Evolutionary conservation across 2,113 vertebrate genomes (phyloP).

Genomic region (Pituophis catenifer): DNA sequence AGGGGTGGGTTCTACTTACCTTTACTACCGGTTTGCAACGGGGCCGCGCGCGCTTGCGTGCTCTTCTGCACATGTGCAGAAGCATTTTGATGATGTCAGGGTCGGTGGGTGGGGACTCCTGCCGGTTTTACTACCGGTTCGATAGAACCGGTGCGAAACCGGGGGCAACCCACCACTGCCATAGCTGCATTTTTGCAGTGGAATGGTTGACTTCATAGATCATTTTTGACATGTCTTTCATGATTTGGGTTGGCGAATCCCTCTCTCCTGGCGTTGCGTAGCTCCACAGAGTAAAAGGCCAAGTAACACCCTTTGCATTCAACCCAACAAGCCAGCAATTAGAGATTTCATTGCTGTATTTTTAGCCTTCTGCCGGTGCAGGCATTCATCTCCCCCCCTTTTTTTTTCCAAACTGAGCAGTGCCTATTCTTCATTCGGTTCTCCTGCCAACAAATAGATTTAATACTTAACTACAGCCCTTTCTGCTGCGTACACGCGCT

Average conservation of each 20-base stretch:
- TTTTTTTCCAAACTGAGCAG: background rate
- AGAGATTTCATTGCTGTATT: background rate
- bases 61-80: too few relatives aligned
- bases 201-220: background rate
- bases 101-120: too few relatives aligned
- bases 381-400: background rate
- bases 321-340: background rate
- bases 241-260: background rate
- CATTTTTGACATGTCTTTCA: background rate
- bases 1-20: too few relatives aligned
- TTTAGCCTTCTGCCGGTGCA: background rate
- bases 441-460: conserved; percentile 40
- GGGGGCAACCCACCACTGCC: too few relatives aligned
- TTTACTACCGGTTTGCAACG: too few relatives aligned
- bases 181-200: background rate
- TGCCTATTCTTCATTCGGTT: conserved; percentile 11
- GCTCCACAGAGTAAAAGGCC: background rate
- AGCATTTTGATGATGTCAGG: too few relatives aligned
- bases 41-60: too few relatives aligned
- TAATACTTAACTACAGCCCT: conserved; percentile 55
- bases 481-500: background rate
- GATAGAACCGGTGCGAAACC: too few relatives aligned
- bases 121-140: too few relatives aligned
- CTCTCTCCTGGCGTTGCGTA: background rate
- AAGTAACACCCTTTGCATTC: background rate